A percentile compares a stretch with the other conserved stretches of the same genome.
phyloP scores from a whole-genome alignment of 2,888 invertebrate genomes.

The Scaptomyza tumidula region DNA sequence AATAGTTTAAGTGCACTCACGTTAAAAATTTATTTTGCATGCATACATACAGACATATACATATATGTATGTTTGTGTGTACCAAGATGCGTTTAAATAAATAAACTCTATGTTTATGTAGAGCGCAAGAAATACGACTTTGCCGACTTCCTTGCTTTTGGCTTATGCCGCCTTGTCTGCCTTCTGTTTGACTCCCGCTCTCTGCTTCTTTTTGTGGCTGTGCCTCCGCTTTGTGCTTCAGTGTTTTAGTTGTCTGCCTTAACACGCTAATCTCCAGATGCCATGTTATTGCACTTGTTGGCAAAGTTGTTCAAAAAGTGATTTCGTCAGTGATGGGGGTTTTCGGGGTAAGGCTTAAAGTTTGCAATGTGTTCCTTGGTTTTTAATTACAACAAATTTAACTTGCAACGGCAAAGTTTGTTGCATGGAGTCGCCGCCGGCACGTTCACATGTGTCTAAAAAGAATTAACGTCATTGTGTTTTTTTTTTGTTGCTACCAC shows the following conservation, averaged over 20 bases:
- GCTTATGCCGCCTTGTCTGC: slow-evolving; percentile 37
- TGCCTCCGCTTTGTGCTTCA: slow-evolving; percentile 19
- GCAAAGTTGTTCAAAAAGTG: slow-evolving; percentile 76
- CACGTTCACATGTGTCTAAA: slow-evolving; percentile 56
- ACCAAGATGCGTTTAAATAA: slow-evolving; percentile 2
- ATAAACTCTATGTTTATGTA: slow-evolving; percentile 17
- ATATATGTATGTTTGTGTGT: slow-evolving; percentile 7
- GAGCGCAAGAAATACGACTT: slow-evolving; percentile 66
- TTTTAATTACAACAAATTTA: slow-evolving; percentile 80
- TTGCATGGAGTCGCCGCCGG: slow-evolving; percentile 38
- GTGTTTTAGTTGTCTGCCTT: slow-evolving; percentile 52
- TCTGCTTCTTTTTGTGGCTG: slow-evolving; percentile 1
- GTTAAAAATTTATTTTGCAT: slow-evolving; percentile 78
- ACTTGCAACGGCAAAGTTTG: slow-evolving; percentile 69
- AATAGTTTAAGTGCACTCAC: slow-evolving; percentile 65
- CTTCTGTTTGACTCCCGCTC: slow-evolving; percentile 28
- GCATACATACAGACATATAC: slow-evolving; percentile 7
- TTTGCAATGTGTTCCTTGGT: slow-evolving; percentile 72
- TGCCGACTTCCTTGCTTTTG: slow-evolving; percentile 44
- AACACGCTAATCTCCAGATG: slow-evolving; percentile 79
- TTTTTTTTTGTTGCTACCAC: slow-evolving; percentile 48
- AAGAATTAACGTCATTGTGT: slow-evolving; percentile 70
- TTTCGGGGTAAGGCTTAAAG: slow-evolving; percentile 34
- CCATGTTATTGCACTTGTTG: slow-evolving; percentile 80
- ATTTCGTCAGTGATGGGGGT: slow-evolving; percentile 60